These are phyloP conservation scores for Agonopterix subpropinquella DNA, from an alignment of 2,888 invertebrate species.

Conservation along the genomic window DNA sequence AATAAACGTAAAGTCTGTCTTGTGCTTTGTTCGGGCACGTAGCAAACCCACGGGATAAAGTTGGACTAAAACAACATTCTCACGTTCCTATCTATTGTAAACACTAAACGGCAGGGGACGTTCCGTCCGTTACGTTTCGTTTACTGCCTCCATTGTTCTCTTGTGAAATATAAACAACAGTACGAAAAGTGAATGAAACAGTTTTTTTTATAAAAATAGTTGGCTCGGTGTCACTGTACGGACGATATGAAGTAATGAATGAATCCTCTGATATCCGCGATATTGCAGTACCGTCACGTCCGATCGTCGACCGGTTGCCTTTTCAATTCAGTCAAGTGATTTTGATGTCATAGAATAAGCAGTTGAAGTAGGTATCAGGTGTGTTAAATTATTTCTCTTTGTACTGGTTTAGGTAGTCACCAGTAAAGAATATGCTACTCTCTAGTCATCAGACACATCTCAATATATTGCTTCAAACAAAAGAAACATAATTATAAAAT, in stretches of 20 bases:
- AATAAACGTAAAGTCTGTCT: slow-evolving; percentile 29
- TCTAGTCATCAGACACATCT: no score
- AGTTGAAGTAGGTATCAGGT: not conserved
- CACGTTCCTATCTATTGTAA: slow-evolving; percentile 63
- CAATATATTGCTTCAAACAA: no score
- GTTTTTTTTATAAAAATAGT: slow-evolving; percentile 21
- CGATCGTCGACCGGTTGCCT: slow-evolving; percentile 33
- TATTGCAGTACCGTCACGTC: slow-evolving; percentile 50
- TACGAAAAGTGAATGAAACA: slow-evolving; percentile 41
- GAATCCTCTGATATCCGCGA: slow-evolving; percentile 36
- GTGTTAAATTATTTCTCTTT: no score
- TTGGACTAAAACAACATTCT: slow-evolving; percentile 60
- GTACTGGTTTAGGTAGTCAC: no score
- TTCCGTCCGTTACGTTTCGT: slow-evolving; percentile 52
- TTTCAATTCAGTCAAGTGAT: slow-evolving; percentile 35
- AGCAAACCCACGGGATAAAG: slow-evolving; percentile 48
- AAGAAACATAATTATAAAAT: no score
- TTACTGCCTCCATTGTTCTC: slow-evolving; percentile 60
- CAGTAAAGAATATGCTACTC: no score
- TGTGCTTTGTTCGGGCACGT: slow-evolving; percentile 57
- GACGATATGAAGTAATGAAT: slow-evolving; percentile 34
- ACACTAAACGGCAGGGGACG: slow-evolving; percentile 48
- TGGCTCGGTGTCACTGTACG: slow-evolving; percentile 31
- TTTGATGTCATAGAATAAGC: slow-evolving; percentile 21
- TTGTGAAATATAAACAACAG: slow-evolving; percentile 62